Evolutionary conservation across 1,140 invertebrate species (phyloP), one percentile per base, ranked within the genome.

Genomic region (Goniozus legneri): DNA sequence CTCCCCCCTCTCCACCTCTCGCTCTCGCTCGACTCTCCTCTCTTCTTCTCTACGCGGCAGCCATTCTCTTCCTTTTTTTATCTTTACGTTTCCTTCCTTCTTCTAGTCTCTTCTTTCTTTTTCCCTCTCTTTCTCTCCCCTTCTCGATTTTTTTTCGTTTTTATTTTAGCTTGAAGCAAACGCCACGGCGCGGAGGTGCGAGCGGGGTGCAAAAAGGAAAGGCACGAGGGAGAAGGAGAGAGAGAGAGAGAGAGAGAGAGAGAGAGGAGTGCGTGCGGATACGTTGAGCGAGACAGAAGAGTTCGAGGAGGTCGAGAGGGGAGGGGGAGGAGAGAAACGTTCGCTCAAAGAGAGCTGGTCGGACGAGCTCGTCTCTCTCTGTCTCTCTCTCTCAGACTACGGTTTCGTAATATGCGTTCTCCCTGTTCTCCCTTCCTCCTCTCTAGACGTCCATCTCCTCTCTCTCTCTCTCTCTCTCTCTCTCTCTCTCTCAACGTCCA

Each of bases 101-200:
- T 16, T 30, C 39, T 21, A 8, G 13, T 38, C 36, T 8, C 13
- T 18, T 12, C 36, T 38, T 19, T 38, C 36, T 20, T 2, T 12
- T 19, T 18, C 19, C 8, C 19, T 38, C 36, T 38, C 20, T 20
- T 8, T 20, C 19, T 19, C 20, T 19, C 36, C 36, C 10, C 8
- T 38, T 12, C 36, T 16, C 35, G 14, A 12, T 12, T 30, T 18
- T n/a, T 22, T 50, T 34, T 36, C 51, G 40, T 65, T 65, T 64
- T 65, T 68, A 65, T 65, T 62, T 62, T 64, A 58, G 61, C 56
- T 50, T 32, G 54, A 50, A 54, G 61, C 58, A 52, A 64, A 56
- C 50, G 40, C 33, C 46, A 40, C 24, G 27, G 27, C 12, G 15
- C 15, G 13, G 21, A 22, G 20, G 38, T 12, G 13, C 10, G 33